Percentiles rank a stretch among this genome's conserved stretches.
Evolutionary conservation across 2,888 invertebrate species (phyloP).

Genomic region (Acanthosoma haemorrhoidale): DNA sequence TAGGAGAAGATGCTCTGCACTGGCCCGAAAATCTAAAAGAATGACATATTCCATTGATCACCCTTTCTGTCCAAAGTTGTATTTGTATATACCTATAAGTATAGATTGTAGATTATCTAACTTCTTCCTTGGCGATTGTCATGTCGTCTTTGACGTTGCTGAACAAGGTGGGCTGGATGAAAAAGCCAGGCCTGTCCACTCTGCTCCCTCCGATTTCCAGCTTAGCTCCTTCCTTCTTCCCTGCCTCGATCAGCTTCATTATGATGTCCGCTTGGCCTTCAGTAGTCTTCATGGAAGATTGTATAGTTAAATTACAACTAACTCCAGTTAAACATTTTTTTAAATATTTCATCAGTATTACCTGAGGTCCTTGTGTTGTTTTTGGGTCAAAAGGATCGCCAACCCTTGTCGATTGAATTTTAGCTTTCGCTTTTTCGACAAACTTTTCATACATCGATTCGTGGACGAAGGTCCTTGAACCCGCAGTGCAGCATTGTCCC

Average conservation of each 20-base stretch:
- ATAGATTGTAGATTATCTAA: too few relatives aligned
- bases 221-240: conserved; percentile 73
- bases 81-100: neutral
- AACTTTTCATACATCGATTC: conserved; percentile 81
- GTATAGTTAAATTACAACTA: neutral
- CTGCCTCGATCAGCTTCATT: conserved; percentile 65
- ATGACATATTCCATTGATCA: neutral
- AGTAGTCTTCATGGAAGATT: conserved; percentile 54
- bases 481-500: conserved; percentile 79
- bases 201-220: conserved; percentile 69
- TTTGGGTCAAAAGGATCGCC: conserved; percentile 72
- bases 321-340: neutral
- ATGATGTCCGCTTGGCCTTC: conserved; percentile 70
- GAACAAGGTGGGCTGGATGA: conserved; percentile 71
- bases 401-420: conserved; percentile 65
- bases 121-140: conserved; percentile 72
- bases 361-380: conserved; percentile 76
- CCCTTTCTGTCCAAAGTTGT: neutral
- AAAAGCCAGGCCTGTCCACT: conserved; percentile 64
- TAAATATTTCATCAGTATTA: conserved; percentile 43
- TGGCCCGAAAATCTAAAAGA: conserved; percentile 76
- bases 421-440: conserved; percentile 63
- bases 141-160: conserved; percentile 69
- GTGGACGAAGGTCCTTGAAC: conserved; percentile 83
- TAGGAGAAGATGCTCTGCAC: conserved; percentile 83